A percentile compares a stretch with the other conserved stretches of the same genome.
Evolutionary conservation across 2,113 vertebrate species (phyloP).

Genomic region (Oreochromis aureus): DNA sequence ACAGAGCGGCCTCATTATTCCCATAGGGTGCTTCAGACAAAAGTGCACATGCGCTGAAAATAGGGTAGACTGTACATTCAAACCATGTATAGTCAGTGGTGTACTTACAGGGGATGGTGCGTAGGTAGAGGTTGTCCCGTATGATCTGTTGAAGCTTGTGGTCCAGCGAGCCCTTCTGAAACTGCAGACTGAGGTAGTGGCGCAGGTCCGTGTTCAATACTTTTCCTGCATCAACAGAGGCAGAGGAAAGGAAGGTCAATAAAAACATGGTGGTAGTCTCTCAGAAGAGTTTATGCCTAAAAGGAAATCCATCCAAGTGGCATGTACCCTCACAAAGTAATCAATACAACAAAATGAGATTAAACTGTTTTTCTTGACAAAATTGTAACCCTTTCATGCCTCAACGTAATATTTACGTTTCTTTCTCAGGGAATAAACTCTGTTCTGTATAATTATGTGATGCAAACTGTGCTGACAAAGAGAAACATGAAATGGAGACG

Average conservation of each 20-base stretch:
- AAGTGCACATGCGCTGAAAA: not conserved
- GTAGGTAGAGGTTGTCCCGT: constrained; percentile 96
- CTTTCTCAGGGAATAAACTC: not conserved
- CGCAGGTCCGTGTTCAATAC: constrained; percentile 96
- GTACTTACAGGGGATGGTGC: constrained; percentile 96
- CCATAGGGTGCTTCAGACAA: not conserved
- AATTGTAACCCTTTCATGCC: not conserved
- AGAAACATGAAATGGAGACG: not conserved
- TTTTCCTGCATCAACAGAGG: constrained; percentile 78
- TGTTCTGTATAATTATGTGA: not conserved
- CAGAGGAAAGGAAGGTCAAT: constrained; percentile 22
- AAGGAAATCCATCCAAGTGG: constrained; percentile 6
- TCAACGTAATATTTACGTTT: not conserved
- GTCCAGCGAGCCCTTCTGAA: constrained; percentile 96
- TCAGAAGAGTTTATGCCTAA: not conserved
- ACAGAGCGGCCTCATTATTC: not conserved
- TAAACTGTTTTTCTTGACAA: not conserved
- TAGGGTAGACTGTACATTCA: not conserved
- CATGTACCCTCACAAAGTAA: not conserved
- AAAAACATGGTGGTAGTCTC: not conserved
- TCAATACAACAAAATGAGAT: not conserved
- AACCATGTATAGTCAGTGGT: not conserved
- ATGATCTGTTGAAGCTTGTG: constrained; percentile 98
- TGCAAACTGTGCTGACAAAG: not conserved
- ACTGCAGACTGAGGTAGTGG: constrained; percentile 97